Conservation (phyloP, 2,113 vertebrate species). For the Gobius niger region DNA sequence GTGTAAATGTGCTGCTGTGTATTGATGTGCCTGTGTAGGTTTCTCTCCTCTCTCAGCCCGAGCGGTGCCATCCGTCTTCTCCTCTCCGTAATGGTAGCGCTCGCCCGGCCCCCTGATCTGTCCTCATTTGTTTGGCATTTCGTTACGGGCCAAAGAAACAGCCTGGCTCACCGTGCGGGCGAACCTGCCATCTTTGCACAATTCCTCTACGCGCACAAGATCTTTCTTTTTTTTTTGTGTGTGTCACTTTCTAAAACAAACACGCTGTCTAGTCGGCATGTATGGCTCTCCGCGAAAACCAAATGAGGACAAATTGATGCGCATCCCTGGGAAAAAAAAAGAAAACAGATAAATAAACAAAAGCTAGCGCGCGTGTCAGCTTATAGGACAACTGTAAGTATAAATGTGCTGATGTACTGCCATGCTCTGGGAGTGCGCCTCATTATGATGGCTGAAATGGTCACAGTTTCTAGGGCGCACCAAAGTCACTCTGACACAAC, state of each 20-base stretch:
- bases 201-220: constrained; percentile 22
- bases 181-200: constrained; percentile 32
- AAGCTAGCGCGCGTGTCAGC: constrained; percentile 12
- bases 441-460: constrained; percentile 41
- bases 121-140: constrained; percentile 81
- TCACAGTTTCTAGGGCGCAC: constrained; percentile 37
- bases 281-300: constrained; percentile 51
- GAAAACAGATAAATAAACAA: constrained; percentile 27
- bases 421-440: constrained; percentile 44
- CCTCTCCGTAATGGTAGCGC: constrained; percentile 71
- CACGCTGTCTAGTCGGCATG: constrained; percentile 40
- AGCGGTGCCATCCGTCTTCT: constrained; percentile 74
- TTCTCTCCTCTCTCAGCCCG: constrained; percentile 56
- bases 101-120: constrained; percentile 68
- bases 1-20: constrained; percentile 32
- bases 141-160: constrained; percentile 66
- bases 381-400: constrained; percentile 46
- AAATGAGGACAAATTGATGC: constrained; percentile 80
- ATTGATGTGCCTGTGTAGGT: constrained; percentile 34
- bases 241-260: constrained; percentile 23
- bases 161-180: constrained; percentile 30
- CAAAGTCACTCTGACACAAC: constrained; percentile 34
- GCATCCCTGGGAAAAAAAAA: constrained; percentile 31
- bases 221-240: constrained; percentile 17
- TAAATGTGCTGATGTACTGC: constrained; percentile 57